A percentile compares a stretch with the other conserved stretches of the same genome.
Evolutionary conservation across 2,113 vertebrate species (phyloP).

Genomic region (Barnardius zonarius): DNA sequence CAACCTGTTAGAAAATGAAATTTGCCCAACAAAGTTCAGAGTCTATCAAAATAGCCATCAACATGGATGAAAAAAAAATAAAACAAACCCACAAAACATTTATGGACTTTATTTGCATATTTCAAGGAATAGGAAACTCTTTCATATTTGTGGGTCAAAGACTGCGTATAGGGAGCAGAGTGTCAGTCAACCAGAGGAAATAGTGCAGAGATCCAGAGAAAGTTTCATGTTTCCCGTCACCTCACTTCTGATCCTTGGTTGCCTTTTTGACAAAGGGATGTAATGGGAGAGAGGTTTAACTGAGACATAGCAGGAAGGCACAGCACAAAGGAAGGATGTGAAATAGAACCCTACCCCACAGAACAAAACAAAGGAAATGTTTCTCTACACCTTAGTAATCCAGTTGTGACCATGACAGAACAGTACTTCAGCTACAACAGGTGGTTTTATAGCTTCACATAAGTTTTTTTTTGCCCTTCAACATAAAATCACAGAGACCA

Average conservation of each 20-base stretch:
- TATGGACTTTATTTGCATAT: not conserved
- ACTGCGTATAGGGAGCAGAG: not conserved
- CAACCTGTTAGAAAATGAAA: constrained; percentile 18
- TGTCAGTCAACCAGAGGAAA: not conserved
- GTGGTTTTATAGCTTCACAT: not conserved
- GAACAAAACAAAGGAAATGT: not conserved
- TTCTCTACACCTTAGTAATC: not conserved
- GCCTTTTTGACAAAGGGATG: not conserved
- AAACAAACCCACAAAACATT: not conserved
- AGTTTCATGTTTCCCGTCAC: not conserved
- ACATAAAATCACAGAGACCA: not conserved
- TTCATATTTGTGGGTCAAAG: not conserved
- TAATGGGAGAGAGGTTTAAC: not conserved
- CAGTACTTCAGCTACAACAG: not conserved
- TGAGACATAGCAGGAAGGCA: not conserved
- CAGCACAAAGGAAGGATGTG: not conserved
- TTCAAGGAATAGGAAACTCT: not conserved
- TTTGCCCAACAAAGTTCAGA: not conserved
- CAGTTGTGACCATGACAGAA: not conserved
- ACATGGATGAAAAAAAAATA: not conserved
- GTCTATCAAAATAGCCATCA: not conserved
- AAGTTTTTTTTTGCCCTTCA: not conserved
- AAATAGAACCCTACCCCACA: not conserved
- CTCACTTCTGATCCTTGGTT: not conserved
- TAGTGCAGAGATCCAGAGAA: not conserved